Evolutionary conservation across 2,113 vertebrate species (phyloP).

Genomic region (Gulo gulo): DNA sequence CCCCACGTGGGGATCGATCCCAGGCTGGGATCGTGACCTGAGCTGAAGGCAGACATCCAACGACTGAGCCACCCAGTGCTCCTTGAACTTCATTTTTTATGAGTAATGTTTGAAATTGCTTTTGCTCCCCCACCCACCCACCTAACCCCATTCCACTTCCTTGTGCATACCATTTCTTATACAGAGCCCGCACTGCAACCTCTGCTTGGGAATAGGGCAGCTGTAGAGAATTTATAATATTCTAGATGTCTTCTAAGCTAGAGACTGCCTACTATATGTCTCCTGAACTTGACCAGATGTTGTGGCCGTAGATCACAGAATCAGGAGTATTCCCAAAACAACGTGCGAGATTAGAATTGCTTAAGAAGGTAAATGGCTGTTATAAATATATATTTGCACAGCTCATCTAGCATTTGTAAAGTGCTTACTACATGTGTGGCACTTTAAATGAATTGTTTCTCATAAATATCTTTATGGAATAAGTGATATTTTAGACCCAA

Average conservation of each 20-base stretch:
- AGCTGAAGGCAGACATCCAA: no score
- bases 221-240: neutral
- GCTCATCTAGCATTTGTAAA: neutral
- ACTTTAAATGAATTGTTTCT: conserved; percentile 12
- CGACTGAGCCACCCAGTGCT: no score
- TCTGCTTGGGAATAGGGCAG: neutral
- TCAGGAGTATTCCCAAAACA: neutral
- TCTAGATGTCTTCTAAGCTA: neutral
- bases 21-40: no score
- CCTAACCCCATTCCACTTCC: neutral
- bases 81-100: neutral
- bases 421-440: neutral
- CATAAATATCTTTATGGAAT: conserved; percentile 6
- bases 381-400: neutral
- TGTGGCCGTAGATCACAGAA: neutral
- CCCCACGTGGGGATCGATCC: no score
- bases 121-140: neutral
- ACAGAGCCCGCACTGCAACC: neutral
- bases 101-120: conserved; percentile 6
- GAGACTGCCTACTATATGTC: neutral
- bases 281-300: neutral
- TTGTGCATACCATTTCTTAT: neutral
- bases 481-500: conserved; percentile 33
- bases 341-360: neutral
- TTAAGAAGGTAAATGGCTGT: neutral